These are phyloP conservation scores for Vesta saturnalis DNA, from an alignment of 2,888 invertebrate genomes.

Conservation along the genomic window DNA sequence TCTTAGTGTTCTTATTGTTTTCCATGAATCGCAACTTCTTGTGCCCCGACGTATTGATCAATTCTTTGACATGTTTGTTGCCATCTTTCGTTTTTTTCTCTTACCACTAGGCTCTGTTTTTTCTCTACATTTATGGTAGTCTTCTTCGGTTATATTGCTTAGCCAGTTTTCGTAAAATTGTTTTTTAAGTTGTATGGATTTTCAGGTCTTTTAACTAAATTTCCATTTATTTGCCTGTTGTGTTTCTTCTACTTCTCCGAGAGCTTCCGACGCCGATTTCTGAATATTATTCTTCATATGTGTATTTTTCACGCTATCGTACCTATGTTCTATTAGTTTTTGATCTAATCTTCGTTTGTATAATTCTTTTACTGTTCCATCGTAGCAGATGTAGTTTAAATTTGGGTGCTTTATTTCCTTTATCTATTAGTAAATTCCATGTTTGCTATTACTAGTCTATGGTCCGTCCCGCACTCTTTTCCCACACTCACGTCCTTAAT, in stretches of 20 bases:
- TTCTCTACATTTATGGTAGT: no score
- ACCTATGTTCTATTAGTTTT: no score
- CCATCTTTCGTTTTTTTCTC: no score
- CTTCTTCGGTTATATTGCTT: neutral
- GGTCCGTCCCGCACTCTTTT: conserved; percentile 15
- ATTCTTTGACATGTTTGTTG: conserved; percentile 8
- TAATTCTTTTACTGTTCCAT: neutral
- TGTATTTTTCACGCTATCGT: neutral
- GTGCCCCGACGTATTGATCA: conserved; percentile 11
- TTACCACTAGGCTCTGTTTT: no score
- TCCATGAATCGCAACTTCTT: conserved; percentile 4
- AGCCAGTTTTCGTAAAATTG: neutral
- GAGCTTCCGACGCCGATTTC: neutral
- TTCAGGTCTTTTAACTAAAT: neutral
- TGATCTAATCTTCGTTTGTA: neutral
- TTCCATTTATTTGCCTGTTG: neutral
- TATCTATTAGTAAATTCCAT: conserved; percentile 7
- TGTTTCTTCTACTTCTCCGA: neutral
- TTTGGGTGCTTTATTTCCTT: neutral
- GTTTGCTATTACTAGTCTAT: neutral
- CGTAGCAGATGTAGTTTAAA: neutral
- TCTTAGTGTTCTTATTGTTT: neutral
- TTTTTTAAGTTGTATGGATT: neutral
- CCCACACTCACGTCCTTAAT: conserved; percentile 15
- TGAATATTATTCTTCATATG: no score